These are phyloP conservation scores for Oncopodura yosiiana DNA, from an alignment of 1,140 invertebrate genomes.

Conservation along the genomic window DNA sequence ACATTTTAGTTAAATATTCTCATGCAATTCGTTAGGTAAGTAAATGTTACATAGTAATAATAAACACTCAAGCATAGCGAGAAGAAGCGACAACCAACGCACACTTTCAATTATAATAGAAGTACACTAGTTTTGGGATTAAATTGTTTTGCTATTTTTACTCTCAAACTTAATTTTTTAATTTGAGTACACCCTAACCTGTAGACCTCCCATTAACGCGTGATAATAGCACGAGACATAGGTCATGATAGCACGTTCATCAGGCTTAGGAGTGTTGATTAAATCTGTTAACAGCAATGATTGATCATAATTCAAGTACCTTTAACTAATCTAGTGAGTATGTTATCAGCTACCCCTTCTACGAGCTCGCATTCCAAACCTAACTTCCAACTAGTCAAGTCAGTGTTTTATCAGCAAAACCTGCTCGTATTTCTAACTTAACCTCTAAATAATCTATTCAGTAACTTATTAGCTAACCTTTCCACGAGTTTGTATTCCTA, in stretches of 20 bases:
- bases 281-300: slow-evolving; percentile 61
- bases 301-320: no score
- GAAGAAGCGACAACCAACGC: background rate
- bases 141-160: background rate
- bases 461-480: no score
- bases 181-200: slow-evolving; percentile 46
- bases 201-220: slow-evolving; percentile 94
- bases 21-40: slow-evolving; percentile 24
- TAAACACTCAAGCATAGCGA: slow-evolving; percentile 3
- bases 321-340: no score
- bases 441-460: no score
- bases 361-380: no score
- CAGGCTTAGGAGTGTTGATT: slow-evolving; percentile 94
- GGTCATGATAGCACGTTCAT: slow-evolving; percentile 96
- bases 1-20: slow-evolving; percentile 7
- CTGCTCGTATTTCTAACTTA: no score
- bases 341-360: no score
- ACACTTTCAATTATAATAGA: slow-evolving; percentile 19
- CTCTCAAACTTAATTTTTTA: background rate
- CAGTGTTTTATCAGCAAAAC: no score
- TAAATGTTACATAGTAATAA: no score
- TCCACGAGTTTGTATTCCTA: no score
- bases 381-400: no score
- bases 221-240: slow-evolving; percentile 98
- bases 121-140: no score